Conservation (phyloP, 1,140 invertebrate species). For the Drosophila trapezifrons region DNA sequence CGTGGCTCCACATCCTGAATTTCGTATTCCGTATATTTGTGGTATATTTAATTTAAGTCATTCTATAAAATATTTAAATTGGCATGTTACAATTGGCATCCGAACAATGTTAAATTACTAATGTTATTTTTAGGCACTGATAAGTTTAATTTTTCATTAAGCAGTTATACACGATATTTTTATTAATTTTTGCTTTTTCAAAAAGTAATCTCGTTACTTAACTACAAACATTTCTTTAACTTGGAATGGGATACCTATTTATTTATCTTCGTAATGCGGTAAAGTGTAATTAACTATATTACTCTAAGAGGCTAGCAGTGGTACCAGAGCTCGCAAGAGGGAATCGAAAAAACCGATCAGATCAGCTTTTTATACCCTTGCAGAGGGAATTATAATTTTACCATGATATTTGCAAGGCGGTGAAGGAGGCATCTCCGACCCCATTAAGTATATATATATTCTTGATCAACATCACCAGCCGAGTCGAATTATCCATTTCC, state of each 20-base stretch:
- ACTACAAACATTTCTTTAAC: not conserved
- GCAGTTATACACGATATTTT: constrained; percentile 32
- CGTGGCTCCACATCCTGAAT: constrained; percentile 11
- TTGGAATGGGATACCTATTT: not conserved
- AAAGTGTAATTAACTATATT: too few species aligned
- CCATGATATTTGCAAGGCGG: too few species aligned
- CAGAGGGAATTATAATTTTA: too few species aligned
- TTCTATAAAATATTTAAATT: constrained; percentile 21
- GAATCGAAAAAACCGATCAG: too few species aligned
- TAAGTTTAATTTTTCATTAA: constrained; percentile 52
- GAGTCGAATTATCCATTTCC: too few species aligned
- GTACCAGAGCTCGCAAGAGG: too few species aligned
- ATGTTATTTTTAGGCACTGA: constrained; percentile 41
- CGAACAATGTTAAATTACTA: constrained; percentile 50
- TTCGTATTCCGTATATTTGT: constrained; percentile 39
- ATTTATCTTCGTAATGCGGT: not conserved
- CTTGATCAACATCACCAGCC: too few species aligned
- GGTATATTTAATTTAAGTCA: constrained; percentile 55
- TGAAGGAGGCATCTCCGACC: too few species aligned
- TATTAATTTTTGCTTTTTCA: constrained; percentile 56
- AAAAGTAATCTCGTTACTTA: constrained; percentile 47
- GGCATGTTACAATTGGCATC: constrained; percentile 14
- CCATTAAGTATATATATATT: too few species aligned
- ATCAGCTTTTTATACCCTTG: too few species aligned
- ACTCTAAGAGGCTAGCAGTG: too few species aligned